Evolutionary conservation across 1,140 invertebrate genomes (phyloP), one percentile per base, ranked within the genome.

Genomic region (Choristoneura fumiferana): DNA sequence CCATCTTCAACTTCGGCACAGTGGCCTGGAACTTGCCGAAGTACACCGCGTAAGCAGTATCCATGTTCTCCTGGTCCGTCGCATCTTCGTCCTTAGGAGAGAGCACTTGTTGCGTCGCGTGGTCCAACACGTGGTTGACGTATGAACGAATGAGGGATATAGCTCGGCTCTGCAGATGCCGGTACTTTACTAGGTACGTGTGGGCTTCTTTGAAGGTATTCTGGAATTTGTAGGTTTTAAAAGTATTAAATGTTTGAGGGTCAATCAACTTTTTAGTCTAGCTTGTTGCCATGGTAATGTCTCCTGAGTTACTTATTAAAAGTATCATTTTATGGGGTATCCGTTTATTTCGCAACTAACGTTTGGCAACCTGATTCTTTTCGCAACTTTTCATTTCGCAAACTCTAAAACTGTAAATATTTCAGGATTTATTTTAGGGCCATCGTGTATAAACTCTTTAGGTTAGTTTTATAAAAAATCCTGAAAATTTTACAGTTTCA

Each of bases 1-100:
- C 91, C 39, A 93, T 91, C 70, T 94, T 96, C 0, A 97, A 91
- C 80, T 97, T 95, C 0, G 95, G 93, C 0, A 97, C 94, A 57
- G 95, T 94, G 0, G 96, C 94, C 85, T 97, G 95, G 88, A 98
- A 98, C 87, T 98, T 97, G 0, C 97, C 97, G 84, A 98, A 99
- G 76, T 97, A 97, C 0, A 98, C 83, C 0, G 97, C 96, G 81
- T 97, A 95, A 0, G 96, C 94, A 22, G 96, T 94, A 75, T 97
- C 95, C 0, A 91, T 84, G 34, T 78, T 87, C 34, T 90, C 90
- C 33, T 69, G 76, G 22, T 89, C 87, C 0, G 73, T 66, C 4
- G 76, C 68, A 12, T 90, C 81, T 10, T 89, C 89, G n/a, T 91
- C 90, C 87, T 36, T 81, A 29, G 89, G 92, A 64, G 73, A 83